These are phyloP conservation scores for Leptodactylus fuscus DNA, from an alignment of 2,113 vertebrate species.

Conservation along the genomic window DNA sequence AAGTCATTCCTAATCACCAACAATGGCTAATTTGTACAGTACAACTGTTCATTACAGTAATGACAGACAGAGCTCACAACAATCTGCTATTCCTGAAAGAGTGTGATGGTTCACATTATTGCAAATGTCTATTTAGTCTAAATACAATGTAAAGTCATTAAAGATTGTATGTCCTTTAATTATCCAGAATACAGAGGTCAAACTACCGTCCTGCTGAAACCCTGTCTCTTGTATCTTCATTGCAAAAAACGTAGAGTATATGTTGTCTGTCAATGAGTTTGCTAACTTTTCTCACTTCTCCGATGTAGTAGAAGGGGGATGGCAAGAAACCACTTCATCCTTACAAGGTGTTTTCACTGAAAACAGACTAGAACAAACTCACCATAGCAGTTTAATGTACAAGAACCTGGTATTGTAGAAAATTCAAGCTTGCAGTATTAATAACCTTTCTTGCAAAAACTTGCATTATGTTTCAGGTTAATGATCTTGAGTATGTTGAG, in stretches of 20 bases:
- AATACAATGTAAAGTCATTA: too few relatives aligned
- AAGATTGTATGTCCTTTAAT: background rate
- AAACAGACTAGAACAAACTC: too few relatives aligned
- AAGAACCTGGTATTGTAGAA: too few relatives aligned
- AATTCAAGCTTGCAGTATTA: too few relatives aligned
- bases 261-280: background rate
- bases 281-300: background rate
- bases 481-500: too few relatives aligned
- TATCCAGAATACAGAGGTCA: background rate
- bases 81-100: background rate
- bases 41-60: background rate
- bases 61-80: background rate
- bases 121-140: too few relatives aligned
- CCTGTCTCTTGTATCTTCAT: background rate
- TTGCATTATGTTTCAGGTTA: too few relatives aligned
- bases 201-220: background rate
- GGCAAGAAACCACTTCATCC: background rate
- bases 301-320: background rate
- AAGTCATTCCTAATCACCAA: slow-evolving; percentile 49
- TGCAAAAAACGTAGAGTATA: background rate
- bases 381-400: too few relatives aligned
- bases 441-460: too few relatives aligned
- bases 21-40: slow-evolving; percentile 17
- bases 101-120: background rate
- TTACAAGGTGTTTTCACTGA: too few relatives aligned